phyloP scores from a whole-genome alignment of 2,113 vertebrate genomes.

The Candoia aspera region DNA sequence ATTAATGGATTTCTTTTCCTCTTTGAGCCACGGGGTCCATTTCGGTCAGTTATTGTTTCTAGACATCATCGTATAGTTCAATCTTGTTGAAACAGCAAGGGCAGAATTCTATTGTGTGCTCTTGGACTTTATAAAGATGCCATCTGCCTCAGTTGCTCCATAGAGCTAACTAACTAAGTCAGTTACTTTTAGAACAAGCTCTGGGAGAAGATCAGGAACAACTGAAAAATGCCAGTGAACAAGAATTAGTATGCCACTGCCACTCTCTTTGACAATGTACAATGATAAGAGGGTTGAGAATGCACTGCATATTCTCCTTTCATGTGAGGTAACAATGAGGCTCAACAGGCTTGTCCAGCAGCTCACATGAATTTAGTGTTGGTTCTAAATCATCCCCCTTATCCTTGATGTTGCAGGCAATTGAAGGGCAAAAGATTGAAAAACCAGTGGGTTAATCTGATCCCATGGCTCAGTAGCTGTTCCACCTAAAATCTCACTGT shows the following conservation, averaged over 20 bases:
- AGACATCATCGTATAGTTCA: background rate
- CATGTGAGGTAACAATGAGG: background rate
- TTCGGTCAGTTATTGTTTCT: background rate
- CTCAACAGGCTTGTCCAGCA: background rate
- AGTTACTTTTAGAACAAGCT: background rate
- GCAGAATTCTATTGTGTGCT: background rate
- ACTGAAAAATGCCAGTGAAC: background rate
- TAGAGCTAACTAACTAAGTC: background rate
- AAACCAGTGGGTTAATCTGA: background rate
- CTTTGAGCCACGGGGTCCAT: background rate
- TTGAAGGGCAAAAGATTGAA: background rate
- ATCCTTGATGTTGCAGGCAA: background rate
- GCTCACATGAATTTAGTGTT: background rate
- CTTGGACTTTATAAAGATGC: background rate
- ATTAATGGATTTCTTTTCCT: conserved; percentile 38
- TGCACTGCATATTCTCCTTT: background rate
- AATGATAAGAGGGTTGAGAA: background rate
- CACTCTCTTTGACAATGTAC: background rate
- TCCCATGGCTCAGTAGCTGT: background rate
- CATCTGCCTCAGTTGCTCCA: background rate
- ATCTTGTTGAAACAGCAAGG: background rate
- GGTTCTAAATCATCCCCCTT: background rate
- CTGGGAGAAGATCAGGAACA: background rate
- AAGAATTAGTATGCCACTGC: background rate
- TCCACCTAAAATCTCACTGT: background rate